phyloP scores from a whole-genome alignment of 2,888 invertebrate genomes.

The Geotrupes spiniger region DNA sequence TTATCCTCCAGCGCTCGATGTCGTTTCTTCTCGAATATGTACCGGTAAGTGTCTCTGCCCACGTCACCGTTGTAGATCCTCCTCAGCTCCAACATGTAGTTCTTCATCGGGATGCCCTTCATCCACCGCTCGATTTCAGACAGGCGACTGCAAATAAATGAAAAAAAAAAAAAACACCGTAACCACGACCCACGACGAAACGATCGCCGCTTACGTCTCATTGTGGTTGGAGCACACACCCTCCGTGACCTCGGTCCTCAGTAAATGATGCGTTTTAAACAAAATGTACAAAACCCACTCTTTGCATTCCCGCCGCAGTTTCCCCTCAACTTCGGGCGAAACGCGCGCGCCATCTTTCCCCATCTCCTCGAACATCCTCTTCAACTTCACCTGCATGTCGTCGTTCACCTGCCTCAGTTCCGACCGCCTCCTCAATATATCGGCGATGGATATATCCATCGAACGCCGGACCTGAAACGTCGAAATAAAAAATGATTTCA shows the following conservation, averaged over 20 bases:
- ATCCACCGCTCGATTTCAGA: constrained; percentile 41
- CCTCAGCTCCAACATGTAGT: constrained; percentile 38
- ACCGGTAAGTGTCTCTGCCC: constrained; percentile 14
- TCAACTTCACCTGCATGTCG: constrained; percentile 25
- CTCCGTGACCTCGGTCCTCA: constrained; percentile 37
- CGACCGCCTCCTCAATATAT: constrained; percentile 13
- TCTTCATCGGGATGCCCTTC: constrained; percentile 35
- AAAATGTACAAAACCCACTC: constrained; percentile 39
- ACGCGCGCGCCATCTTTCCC: constrained; percentile 12
- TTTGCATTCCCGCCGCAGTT: constrained; percentile 32
- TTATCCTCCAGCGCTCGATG: constrained; percentile 25
- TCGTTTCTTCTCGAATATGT: constrained; percentile 24
- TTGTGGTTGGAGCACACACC: constrained; percentile 40
- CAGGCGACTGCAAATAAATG: constrained; percentile 16
- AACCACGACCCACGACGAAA: background rate
- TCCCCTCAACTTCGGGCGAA: constrained; percentile 17
- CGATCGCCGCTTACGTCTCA: constrained; percentile 25
- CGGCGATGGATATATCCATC: constrained; percentile 17
- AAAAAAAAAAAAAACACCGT: constrained; percentile 9
- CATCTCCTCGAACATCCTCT: constrained; percentile 21
- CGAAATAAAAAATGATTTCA: background rate
- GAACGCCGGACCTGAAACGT: constrained; percentile 14
- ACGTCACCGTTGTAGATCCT: constrained; percentile 26
- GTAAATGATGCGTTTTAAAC: constrained; percentile 46
- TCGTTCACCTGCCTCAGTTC: constrained; percentile 27